Conservation (phyloP, 2,797 vertebrate species). For the Eurystomus glaucurus region DNA sequence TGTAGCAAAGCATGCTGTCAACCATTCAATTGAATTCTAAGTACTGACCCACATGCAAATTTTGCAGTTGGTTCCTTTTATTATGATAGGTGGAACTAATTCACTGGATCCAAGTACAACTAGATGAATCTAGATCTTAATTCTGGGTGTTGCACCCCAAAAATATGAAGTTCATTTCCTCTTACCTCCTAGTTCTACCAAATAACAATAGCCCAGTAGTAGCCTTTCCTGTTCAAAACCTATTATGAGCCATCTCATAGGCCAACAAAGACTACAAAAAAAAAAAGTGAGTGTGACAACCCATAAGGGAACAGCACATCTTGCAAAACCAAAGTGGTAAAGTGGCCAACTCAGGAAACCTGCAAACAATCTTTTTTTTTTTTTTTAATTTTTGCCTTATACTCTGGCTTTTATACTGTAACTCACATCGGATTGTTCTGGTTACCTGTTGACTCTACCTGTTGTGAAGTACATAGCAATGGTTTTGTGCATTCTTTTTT, state of each 20-base stretch:
- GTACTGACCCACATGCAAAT: constrained; percentile 20
- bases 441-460: neutral
- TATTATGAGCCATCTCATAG: neutral
- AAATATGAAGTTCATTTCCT: neutral
- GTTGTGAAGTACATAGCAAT: neutral
- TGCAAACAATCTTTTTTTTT: neutral
- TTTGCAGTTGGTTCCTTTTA: constrained; percentile 56
- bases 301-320: neutral
- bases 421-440: neutral
- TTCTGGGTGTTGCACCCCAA: neutral
- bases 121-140: constrained; percentile 40
- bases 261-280: neutral
- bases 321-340: neutral
- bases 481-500: neutral
- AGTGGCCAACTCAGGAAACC: neutral
- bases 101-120: constrained; percentile 31
- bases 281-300: neutral
- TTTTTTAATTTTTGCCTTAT: neutral
- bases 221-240: neutral
- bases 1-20: neutral
- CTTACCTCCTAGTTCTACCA: neutral
- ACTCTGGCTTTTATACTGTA: neutral
- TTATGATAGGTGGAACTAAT: constrained; percentile 42
- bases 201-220: constrained; percentile 12
- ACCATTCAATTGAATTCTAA: neutral